These are phyloP conservation scores for Pterostichus niger DNA, from an alignment of 2,888 invertebrate species.

Conservation along the genomic window DNA sequence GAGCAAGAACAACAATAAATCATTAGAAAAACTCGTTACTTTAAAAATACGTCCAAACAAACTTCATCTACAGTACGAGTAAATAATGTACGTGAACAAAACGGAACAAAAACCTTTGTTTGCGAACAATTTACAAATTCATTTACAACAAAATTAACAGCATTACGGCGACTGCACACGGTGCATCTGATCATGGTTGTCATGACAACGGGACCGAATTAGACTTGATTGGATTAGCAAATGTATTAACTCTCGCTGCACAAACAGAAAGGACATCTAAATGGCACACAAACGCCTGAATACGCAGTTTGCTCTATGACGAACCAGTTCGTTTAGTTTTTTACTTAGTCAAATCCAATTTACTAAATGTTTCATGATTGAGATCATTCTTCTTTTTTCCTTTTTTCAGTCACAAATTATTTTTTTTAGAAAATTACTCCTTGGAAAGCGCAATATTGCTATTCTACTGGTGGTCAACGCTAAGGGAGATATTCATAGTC, in stretches of 20 bases:
- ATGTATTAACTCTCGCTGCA: constrained; percentile 49
- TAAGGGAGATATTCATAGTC: too few species aligned
- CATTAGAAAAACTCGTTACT: constrained; percentile 30
- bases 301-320: constrained; percentile 9
- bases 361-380: background rate
- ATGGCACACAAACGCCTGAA: constrained; percentile 33
- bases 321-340: background rate
- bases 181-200: constrained; percentile 43
- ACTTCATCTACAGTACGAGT: background rate
- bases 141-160: constrained; percentile 51
- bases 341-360: background rate
- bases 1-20: constrained; percentile 24
- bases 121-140: constrained; percentile 50
- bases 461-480: too few species aligned
- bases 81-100: background rate
- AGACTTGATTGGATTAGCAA: constrained; percentile 60
- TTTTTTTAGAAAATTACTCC: too few species aligned
- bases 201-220: constrained; percentile 44
- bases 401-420: too few species aligned
- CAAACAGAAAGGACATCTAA: constrained; percentile 57
- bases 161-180: constrained; percentile 35
- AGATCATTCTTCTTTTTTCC: too few species aligned
- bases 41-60: background rate
- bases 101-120: constrained; percentile 15
- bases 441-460: too few species aligned